A percentile compares a stretch with the other conserved stretches of the same genome.
Conservation (phyloP, 1,140 invertebrate species). For the Lycorma delicatula region DNA sequence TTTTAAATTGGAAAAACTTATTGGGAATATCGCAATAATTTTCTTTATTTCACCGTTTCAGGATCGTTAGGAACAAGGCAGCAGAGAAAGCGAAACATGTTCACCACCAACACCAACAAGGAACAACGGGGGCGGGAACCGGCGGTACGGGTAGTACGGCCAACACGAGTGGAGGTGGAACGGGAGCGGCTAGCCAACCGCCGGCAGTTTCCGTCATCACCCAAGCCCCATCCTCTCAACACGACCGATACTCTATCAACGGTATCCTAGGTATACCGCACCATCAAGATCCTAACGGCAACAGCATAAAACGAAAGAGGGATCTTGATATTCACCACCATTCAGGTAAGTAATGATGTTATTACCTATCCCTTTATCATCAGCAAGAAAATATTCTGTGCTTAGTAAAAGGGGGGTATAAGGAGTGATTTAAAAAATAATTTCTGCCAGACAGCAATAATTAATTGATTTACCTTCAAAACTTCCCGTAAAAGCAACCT, state of each 20-base stretch:
- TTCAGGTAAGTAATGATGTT: constrained; percentile 31
- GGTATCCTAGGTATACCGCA: constrained; percentile 81
- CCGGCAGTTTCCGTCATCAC: constrained; percentile 44
- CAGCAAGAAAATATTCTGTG: constrained; percentile 29
- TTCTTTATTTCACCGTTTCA: too few species aligned
- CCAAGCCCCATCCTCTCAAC: constrained; percentile 52
- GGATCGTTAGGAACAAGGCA: constrained; percentile 92
- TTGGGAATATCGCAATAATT: too few species aligned
- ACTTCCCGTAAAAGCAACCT: too few species aligned
- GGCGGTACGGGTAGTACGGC: constrained; percentile 32
- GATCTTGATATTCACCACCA: constrained; percentile 46
- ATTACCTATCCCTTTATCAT: constrained; percentile 43
- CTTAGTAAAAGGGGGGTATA: neutral
- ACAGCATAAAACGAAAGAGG: constrained; percentile 61
- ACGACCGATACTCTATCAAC: constrained; percentile 83
- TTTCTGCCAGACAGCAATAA: too few species aligned
- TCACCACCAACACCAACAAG: constrained; percentile 59
- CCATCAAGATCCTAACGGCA: constrained; percentile 58
- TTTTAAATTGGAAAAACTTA: too few species aligned
- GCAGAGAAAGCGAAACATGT: constrained; percentile 92
- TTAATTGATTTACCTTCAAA: too few species aligned
- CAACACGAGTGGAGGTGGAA: constrained; percentile 24
- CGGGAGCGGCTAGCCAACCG: constrained; percentile 1
- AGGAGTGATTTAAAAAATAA: too few species aligned
- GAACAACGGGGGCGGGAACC: constrained; percentile 30